Percentiles rank a stretch among this genome's conserved stretches.
Evolutionary conservation across 2,797 vertebrate genomes (phyloP).

Genomic region (Vireo griseus): DNA sequence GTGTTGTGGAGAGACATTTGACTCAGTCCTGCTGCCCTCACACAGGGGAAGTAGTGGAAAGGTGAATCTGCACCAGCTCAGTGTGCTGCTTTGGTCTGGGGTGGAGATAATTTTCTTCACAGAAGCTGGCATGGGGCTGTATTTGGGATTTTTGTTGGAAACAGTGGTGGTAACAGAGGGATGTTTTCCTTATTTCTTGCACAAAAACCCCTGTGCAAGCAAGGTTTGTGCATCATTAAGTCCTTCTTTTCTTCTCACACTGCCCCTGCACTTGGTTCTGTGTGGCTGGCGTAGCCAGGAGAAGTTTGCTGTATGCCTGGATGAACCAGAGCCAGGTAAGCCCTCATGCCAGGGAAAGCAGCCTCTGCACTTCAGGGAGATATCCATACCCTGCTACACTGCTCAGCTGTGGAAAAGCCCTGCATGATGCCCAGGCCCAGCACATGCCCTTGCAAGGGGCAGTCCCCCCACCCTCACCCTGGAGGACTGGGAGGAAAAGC

Average conservation of each 20-base stretch:
- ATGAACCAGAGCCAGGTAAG: neutral
- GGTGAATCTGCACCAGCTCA: no score
- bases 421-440: accelerated
- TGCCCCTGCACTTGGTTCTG: accelerated
- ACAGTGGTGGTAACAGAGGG: neutral
- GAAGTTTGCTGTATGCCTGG: neutral
- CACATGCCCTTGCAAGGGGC: accelerated
- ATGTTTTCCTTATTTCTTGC: neutral
- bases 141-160: neutral
- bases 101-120: neutral
- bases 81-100: neutral
- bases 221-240: neutral
- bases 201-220: neutral
- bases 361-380: neutral
- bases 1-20: neutral
- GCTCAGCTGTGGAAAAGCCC: neutral
- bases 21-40: neutral
- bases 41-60: accelerated
- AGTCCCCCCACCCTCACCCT: accelerated
- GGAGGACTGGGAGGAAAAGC: neutral
- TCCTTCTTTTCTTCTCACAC: neutral
- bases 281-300: neutral
- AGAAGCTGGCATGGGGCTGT: neutral
- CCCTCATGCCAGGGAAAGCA: neutral
- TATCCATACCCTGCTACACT: neutral